Base-by-base conservation (phyloP, 2,797 vertebrate species). In the Gastrophryne carolinensis region DNA sequence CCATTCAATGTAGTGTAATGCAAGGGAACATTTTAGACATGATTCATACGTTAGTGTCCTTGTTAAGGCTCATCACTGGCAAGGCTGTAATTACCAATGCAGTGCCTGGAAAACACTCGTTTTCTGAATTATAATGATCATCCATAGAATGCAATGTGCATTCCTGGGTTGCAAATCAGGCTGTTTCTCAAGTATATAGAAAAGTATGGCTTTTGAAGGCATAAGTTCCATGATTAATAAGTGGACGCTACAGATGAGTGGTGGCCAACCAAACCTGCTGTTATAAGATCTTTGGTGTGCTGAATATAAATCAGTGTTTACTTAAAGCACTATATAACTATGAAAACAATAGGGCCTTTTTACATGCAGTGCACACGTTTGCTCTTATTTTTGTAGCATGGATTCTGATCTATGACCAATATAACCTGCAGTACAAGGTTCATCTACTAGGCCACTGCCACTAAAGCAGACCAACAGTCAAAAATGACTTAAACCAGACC, bases 41-140 rank as follows among this genome's bases (percentile, higher is more conserved):
- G 41, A 57, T 56, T 78, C 60, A 62, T 35, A n/a, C 67, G 32
- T 66, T 63, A 30, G 44, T 66, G 68, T 78, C 68, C 68, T 66
- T 60, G 15, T 23, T 29, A 64, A 34, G 30, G n/a, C 53, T 72
- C 39, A 66, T 72, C 68, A 52, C 15, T 23, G 62, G 23, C 3
- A 66, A 60, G 17, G 30, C 53, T 58, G 54, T 72, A 78, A 78
- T 78, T 78, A 72, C 56, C 32, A 66, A 61, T 8, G 53, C 41
- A 60, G 72, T 60, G 13, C 39, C 68, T 72, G 65, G 50, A 64
- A 65, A 72, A 78, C 75, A 66, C 61, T 78, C n/a, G 72, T 72
- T 78, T 78, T 61, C 68, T 57, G 61, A 66, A 78, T 72, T 78
- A 78, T 70, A 78, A 52, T n/a, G 30, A 72, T 72, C 75, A 72